phyloP scores from a whole-genome alignment of 1,140 invertebrate species.

The Pseudomyrmex concolor region DNA sequence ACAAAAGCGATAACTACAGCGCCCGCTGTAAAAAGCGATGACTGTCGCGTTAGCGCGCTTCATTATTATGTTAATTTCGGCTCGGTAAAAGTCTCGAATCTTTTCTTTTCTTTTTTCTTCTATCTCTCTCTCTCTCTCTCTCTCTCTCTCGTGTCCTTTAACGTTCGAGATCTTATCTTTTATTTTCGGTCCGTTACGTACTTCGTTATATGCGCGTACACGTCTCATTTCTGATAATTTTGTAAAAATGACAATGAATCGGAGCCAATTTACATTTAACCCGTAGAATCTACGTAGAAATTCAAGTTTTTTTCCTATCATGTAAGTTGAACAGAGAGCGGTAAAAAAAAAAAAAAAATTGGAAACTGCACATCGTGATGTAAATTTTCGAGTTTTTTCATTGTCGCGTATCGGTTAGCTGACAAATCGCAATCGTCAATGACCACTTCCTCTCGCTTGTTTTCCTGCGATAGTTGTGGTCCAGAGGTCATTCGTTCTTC shows the following conservation, averaged over 20 bases:
- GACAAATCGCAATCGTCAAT: constrained; percentile 3
- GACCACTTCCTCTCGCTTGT: constrained; percentile 13
- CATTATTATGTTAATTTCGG: constrained; percentile 50
- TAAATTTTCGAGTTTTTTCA: neutral
- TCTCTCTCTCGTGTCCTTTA: neutral
- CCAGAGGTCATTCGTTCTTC: constrained; percentile 13
- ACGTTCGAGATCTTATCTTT: neutral
- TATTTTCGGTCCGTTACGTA: neutral
- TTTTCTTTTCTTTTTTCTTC: neutral
- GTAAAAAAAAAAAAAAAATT: neutral
- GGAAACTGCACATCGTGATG: neutral
- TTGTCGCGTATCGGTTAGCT: neutral
- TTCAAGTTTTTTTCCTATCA: neutral
- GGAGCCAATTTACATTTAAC: no score
- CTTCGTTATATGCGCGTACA: no score
- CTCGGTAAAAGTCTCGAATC: constrained; percentile 3
- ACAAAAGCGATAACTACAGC: constrained; percentile 5
- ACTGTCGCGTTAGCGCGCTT: constrained; percentile 38
- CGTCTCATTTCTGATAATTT: no score
- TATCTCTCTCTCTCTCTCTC: no score
- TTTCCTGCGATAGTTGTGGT: constrained; percentile 20
- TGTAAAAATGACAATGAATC: no score
- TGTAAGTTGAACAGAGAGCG: neutral
- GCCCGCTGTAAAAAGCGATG: constrained; percentile 7
- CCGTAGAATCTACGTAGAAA: no score